Evolutionary conservation across 2,113 vertebrate genomes (phyloP), one percentile per base, ranked within the genome.

Genomic region (Dasyurus viverrinus): DNA sequence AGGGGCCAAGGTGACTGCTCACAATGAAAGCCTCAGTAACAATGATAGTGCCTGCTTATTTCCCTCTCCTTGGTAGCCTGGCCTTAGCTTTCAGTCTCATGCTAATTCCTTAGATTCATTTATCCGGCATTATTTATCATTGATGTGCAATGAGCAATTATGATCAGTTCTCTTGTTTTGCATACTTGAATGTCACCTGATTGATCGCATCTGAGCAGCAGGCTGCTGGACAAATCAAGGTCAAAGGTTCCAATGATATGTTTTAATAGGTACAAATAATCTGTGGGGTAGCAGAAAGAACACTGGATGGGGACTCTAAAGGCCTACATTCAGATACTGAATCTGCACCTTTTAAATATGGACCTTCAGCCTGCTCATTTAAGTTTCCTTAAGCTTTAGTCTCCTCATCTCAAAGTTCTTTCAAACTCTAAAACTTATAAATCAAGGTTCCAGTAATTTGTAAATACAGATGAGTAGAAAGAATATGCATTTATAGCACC

Each of bases 191-290:
- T 95, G 68, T 84, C 57, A 96, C 54, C 0, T 2, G 97, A 93
- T 97, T 9, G 94, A 97, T 98, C 95, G 95, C 8, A 30, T 97
- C 93, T 97, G 94, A 95, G 95, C 76, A 95, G 19, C 46, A 95
- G 12, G 36, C 27, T 16, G 91, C 89, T 47, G 92, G 84, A 92
- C 11, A 19, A 98, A 94, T 97, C 98, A 97, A 84, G 68, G 68
- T 84, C 68, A 84, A n/a, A 84, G 68, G 68, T n/a, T 42, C n/a
- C 5, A 84, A 42, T 84, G 42, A 84, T 84, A 84, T 36, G 19
- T 22, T 42, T 36, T 84, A 84, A 84, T 22, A 84, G n/a, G 19
- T 84, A 16, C 68, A 84, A 84, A 42, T 42, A 84, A 16, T 76
- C 16, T 76, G n/a, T 8, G 2, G n/a, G n/a, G 5, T 42, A 1